Base-by-base conservation (phyloP, 2,888 invertebrate genomes). In the Dasypogon diadema region DNA sequence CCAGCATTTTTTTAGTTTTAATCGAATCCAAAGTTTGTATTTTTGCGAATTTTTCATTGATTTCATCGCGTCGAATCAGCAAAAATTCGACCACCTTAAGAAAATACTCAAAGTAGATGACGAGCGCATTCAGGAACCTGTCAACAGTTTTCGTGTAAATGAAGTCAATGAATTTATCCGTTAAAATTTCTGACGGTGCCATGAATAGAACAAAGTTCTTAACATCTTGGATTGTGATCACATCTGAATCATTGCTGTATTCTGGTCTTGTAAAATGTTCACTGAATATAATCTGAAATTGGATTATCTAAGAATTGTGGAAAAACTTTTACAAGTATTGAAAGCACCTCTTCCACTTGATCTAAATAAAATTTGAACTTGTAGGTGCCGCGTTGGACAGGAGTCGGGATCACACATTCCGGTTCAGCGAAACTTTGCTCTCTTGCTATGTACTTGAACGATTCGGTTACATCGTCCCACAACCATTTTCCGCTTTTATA, bases 61-160 rank as follows among this genome's bases (percentile, higher is more conserved):
- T 79, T 75, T 86, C 85, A 76, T 85, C 85, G 1, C 84, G 80
- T 0, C 83, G 81, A 34, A 86, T 82, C 1, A 86, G 77, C 12
- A 84, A 77, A 75, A 82, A 85, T 73, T 86, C 86, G 0, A 84
- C 83, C 65, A 84, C 75, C 21, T 83, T 83, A n/a, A 86, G 74
- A 75, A 83, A 86, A 75, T 85, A 81, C 76, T 86, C 85, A 26
- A 86, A 85, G 78, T 86, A 86, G 12, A 85, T 84, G 34, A 85
- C 81, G 14, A 85, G 76, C 0, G 84, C 81, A 65, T 84, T 83
- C 0, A 86, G 68, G 48, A 86, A 81, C 10, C 79, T 77, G 72
- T 84, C 81, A 0, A 84, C 81, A 0, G 80, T 79, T n/a, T 81
- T 80, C 0, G 81, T 83, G 70, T 85, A 83, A 21, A 86, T 60